phyloP scores from a whole-genome alignment of 37 sponge, comb jelly and placozoan species.

The Geodia barretti region DNA sequence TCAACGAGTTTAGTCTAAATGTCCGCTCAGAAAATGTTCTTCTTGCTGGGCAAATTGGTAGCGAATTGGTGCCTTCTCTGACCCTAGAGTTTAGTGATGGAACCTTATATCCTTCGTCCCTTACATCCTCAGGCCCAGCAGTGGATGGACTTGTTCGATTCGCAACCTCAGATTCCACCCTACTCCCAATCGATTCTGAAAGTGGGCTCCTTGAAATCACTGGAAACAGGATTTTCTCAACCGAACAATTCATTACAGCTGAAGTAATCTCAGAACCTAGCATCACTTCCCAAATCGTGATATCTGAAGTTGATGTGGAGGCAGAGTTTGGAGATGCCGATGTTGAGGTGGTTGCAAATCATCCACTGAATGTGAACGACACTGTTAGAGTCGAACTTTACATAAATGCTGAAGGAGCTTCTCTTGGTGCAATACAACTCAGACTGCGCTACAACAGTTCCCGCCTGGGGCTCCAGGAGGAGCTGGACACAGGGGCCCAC shows the following conservation, averaged over 20 bases:
- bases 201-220: conserved; percentile 17
- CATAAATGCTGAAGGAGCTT: conserved; percentile 33
- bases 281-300: neutral
- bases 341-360: conserved; percentile 10
- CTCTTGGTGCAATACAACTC: conserved; percentile 31
- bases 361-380: neutral
- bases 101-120: conserved; percentile 10
- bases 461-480: neutral
- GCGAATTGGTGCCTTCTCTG: conserved; percentile 5
- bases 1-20: conserved; percentile 20
- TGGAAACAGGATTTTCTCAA: conserved; percentile 14
- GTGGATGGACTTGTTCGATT: conserved; percentile 31
- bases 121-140: conserved; percentile 13
- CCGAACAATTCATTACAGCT: neutral
- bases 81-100: conserved; percentile 58
- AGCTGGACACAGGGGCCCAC: neutral
- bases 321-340: conserved; percentile 66
- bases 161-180: neutral
- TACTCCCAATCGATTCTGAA: conserved; percentile 21
- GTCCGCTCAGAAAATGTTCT: neutral
- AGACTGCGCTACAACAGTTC: conserved; percentile 14
- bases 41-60: neutral
- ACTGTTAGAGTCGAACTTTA: conserved; percentile 26
- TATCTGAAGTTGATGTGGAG: conserved; percentile 20
- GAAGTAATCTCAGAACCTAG: neutral